Evolutionary conservation across 2,888 invertebrate genomes (phyloP).

Genomic region (Tryphoninae sp.): DNA sequence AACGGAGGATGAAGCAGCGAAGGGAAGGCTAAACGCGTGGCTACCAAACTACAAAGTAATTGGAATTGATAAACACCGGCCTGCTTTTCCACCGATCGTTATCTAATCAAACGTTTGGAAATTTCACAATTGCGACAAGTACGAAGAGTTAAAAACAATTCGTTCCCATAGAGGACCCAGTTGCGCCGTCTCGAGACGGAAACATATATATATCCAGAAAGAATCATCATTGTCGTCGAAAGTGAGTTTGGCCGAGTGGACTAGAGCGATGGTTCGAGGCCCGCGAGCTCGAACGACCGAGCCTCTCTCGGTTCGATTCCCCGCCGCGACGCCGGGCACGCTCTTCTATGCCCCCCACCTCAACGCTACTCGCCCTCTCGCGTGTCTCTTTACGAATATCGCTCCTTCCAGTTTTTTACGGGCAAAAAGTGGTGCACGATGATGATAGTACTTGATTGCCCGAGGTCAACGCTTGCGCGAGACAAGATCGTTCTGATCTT

Average conservation of each 20-base stretch:
- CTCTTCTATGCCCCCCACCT: not conserved
- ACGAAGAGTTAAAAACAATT: no score
- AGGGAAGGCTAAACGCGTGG: no score
- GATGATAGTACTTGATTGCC: slow-evolving; percentile 73
- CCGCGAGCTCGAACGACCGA: slow-evolving; percentile 1
- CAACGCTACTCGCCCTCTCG: not conserved
- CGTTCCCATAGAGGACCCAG: no score
- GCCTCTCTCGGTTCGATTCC: slow-evolving; percentile 67
- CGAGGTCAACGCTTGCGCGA: slow-evolving; percentile 65
- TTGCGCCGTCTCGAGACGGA: not conserved
- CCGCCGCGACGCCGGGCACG: slow-evolving; percentile 3
- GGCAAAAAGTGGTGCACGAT: slow-evolving; percentile 67
- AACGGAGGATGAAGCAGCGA: no score
- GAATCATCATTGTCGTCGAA: not conserved
- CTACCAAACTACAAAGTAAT: no score
- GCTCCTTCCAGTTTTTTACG: slow-evolving; percentile 55
- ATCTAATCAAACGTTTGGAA: no score
- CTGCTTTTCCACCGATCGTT: no score
- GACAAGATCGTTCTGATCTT: slow-evolving; percentile 70
- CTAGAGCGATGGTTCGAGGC: slow-evolving; percentile 52
- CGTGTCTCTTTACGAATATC: slow-evolving; percentile 16
- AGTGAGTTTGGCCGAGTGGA: slow-evolving; percentile 66
- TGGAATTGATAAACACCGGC: no score
- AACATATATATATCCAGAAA: not conserved
- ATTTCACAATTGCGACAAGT: no score